Evolutionary conservation across 1,140 invertebrate genomes (phyloP).

Genomic region (Ceratina japonica): DNA sequence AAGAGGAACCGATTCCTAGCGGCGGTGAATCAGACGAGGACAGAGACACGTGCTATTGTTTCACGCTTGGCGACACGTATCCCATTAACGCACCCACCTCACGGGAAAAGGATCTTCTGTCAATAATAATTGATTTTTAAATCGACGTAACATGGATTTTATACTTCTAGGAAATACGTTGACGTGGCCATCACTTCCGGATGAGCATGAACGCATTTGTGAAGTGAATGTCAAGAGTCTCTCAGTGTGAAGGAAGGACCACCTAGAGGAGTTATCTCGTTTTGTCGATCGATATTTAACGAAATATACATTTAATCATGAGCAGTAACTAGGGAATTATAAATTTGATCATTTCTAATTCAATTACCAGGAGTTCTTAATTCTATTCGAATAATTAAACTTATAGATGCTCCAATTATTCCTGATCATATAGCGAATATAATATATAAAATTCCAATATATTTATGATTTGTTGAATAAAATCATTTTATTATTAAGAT

Average conservation of each 20-base stretch:
- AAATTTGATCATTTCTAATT: too few relatives aligned
- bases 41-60: constrained; percentile 52
- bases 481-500: too few relatives aligned
- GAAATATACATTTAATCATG: not conserved
- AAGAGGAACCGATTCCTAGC: constrained; percentile 50
- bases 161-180: not conserved
- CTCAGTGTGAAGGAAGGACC: too few relatives aligned
- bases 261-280: too few relatives aligned
- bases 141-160: constrained; percentile 22
- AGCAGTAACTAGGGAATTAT: too few relatives aligned
- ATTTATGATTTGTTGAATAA: too few relatives aligned
- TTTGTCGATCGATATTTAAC: too few relatives aligned
- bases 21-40: constrained; percentile 40
- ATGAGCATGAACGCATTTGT: not conserved
- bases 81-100: constrained; percentile 40
- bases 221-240: not conserved
- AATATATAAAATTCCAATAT: too few relatives aligned
- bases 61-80: constrained; percentile 40
- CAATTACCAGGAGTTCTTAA: too few relatives aligned
- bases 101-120: constrained; percentile 49
- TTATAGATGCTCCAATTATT: too few relatives aligned
- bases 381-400: too few relatives aligned
- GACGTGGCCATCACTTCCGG: constrained; percentile 15
- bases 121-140: constrained; percentile 57
- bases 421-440: too few relatives aligned